Base-by-base conservation (phyloP, 2,797 vertebrate species). In the Sebastes vulpes region DNA sequence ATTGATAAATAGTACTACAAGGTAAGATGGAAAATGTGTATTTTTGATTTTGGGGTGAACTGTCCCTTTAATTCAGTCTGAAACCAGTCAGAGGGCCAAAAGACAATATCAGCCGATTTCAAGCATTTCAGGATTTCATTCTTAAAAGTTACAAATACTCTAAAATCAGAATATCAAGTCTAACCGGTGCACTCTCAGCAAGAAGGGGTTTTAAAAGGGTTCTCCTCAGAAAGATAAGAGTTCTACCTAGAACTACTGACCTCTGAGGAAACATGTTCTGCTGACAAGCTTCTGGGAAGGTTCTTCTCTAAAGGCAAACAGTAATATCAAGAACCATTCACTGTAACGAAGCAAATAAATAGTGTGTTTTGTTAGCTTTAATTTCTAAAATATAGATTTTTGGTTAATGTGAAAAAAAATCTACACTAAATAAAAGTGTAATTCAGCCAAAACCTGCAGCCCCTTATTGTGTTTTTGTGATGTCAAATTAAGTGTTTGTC, bases 61-160 rank as follows among this genome's bases (percentile, higher is more conserved):
- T 0, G 29, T 8, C 31, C 29, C 29, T 42, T 63, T 21, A 23
- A 66, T 63, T 9, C 7, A 46, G 61, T 53, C 14, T 68, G 29
- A 86, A 75, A 65, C 11, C 54, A 31, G 32, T 42, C 31, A 26
- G 16, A 20, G 35, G 31, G 50, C 54, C 53, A n/a, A 64, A 42
- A 80, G 9, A 60, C 31, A 42, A 18, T 35, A 32, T 14, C 5
- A n/a, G 65, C 31, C 3, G 0, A 21, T 48, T 72, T 84, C 53
- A 83, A 83, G 58, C 42, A 23, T 31, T 29, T 79, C 70, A 77
- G 72, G 69, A 73, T 48, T 69, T 80, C 5, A 79, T n/a, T 28
- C 23, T 10, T 35, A 8, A 65, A 48, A 66, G 29, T 31, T 68
- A 52, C 3, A 68, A 48, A 38, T 28, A 26, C 18, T 46, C n/a